These are phyloP conservation scores for Halichoeres trimaculatus DNA, from an alignment of 2,113 vertebrate genomes.

Conservation along the genomic window DNA sequence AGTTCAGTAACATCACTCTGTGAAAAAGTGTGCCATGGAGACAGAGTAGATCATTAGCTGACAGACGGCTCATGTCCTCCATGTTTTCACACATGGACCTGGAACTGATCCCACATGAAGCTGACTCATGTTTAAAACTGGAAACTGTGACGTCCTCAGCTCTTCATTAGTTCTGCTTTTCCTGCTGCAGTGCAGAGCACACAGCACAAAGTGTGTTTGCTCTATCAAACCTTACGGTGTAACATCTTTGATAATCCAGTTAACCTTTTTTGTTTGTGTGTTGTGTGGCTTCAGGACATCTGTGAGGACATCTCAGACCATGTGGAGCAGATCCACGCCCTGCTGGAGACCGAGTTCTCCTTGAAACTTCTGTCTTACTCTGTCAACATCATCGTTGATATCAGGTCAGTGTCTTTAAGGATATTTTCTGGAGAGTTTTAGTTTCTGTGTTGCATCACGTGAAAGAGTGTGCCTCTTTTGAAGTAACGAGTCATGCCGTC, in stretches of 20 bases:
- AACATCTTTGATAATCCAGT: neutral
- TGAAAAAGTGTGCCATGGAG: neutral
- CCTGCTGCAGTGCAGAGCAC: neutral
- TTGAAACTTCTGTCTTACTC: conserved; percentile 98
- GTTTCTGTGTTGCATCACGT: no score
- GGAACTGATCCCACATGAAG: conserved; percentile 42
- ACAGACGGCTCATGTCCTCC: neutral
- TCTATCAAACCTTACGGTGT: no score
- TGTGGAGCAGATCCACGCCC: conserved; percentile 98
- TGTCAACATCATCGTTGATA: conserved; percentile 97
- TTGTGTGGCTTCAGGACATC: conserved; percentile 88
- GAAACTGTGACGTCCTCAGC: conserved; percentile 9
- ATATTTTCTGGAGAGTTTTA: neutral
- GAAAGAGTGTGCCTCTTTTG: no score
- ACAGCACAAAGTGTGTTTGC: no score
- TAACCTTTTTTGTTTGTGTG: neutral
- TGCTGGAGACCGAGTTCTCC: conserved; percentile 97
- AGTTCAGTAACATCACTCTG: neutral
- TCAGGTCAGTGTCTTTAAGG: conserved; percentile 77
- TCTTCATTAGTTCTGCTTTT: conserved; percentile 57
- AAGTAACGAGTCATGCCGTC: neutral
- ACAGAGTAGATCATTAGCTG: neutral
- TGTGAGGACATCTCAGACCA: conserved; percentile 99
- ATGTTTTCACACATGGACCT: conserved; percentile 27
- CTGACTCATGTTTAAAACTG: conserved; percentile 66